These are phyloP conservation scores for Fulmarus glacialis DNA, from an alignment of 2,113 vertebrate genomes.

Conservation along the genomic window DNA sequence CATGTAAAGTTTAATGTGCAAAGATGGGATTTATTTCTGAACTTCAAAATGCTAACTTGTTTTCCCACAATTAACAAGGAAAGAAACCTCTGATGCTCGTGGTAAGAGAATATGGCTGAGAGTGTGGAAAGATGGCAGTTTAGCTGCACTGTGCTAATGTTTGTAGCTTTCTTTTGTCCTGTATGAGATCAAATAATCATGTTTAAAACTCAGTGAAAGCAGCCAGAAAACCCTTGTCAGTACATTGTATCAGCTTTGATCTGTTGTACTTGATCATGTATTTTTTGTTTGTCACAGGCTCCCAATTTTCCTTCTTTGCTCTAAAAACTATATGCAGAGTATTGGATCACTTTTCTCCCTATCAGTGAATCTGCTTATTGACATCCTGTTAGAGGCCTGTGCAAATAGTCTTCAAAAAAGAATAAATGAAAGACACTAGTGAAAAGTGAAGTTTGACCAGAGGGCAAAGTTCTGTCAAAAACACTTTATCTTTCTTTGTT, in stretches of 20 bases:
- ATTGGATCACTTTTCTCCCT: neutral
- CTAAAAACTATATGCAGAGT: neutral
- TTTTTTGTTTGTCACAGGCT: neutral
- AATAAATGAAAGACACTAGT: conserved; percentile 45
- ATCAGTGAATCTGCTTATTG: conserved; percentile 35
- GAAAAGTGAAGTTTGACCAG: conserved; percentile 37
- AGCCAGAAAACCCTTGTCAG: neutral
- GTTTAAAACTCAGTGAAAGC: neutral
- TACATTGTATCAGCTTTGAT: neutral
- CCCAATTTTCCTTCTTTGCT: neutral
- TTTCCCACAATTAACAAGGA: neutral
- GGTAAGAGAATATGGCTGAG: neutral
- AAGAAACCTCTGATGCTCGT: neutral
- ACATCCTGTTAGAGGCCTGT: neutral
- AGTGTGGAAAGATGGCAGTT: neutral
- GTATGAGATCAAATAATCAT: neutral
- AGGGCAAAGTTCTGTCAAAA: conserved; percentile 54
- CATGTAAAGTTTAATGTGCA: neutral
- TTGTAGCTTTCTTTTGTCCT: neutral
- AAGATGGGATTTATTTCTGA: neutral
- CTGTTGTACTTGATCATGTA: neutral
- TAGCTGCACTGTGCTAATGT: neutral
- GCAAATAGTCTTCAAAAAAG: conserved; percentile 20
- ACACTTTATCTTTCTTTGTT: conserved; percentile 59
- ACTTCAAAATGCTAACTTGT: neutral